Conservation (phyloP, 2,797 vertebrate genomes). For the Botia kubotai region DNA sequence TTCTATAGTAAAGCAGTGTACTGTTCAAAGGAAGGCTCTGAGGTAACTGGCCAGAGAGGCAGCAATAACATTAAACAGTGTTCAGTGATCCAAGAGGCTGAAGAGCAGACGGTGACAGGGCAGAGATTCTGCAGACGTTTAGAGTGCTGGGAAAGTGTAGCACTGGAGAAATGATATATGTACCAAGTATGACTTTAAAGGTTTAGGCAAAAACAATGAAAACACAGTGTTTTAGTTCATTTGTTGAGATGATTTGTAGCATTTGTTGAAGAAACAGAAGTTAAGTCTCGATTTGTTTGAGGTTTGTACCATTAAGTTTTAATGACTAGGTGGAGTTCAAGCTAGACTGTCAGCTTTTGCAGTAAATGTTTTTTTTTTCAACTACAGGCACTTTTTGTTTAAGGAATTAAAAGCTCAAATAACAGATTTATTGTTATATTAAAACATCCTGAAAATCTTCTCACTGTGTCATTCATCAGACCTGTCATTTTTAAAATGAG, state of each 20-base stretch:
- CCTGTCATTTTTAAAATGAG: too few relatives aligned
- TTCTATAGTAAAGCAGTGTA: conserved; percentile 18
- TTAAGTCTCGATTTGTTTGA: neutral
- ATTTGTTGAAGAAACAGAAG: neutral
- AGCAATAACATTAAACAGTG: conserved; percentile 39
- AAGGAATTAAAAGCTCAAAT: neutral
- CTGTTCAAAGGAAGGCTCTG: conserved; percentile 20
- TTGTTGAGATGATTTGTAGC: conserved; percentile 5
- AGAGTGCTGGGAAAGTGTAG: conserved; percentile 24
- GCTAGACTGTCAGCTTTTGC: neutral
- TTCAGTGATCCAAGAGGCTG: conserved; percentile 14
- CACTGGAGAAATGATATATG: neutral
- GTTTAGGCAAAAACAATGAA: conserved; percentile 8
- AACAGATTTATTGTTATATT: neutral
- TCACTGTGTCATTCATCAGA: neutral
- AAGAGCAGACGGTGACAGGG: conserved; percentile 40
- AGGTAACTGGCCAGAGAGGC: conserved; percentile 18
- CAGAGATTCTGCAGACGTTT: conserved; percentile 45
- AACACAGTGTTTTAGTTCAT: conserved; percentile 1
- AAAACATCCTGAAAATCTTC: neutral
- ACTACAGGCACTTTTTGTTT: neutral
- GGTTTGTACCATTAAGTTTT: neutral
- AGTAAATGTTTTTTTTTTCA: neutral
- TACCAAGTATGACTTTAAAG: neutral
- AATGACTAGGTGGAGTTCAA: neutral